Evolutionary conservation across 2,888 invertebrate species (phyloP), one percentile per base, ranked within the genome.

Genomic region (Pyrochroa serraticornis): DNA sequence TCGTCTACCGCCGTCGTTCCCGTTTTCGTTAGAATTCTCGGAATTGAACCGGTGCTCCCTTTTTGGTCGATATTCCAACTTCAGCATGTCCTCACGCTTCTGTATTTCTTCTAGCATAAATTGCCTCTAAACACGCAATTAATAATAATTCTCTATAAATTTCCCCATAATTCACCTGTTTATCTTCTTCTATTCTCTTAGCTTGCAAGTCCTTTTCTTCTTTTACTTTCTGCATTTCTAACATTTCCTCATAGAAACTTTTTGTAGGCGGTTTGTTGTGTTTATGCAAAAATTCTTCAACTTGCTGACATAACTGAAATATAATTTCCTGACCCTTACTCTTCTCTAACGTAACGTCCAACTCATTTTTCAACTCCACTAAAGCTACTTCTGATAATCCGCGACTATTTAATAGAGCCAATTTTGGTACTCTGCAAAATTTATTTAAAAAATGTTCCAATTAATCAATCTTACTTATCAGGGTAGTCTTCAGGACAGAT

Each of bases 181-280:
- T 84, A 63, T 87, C 85, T 72, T 88, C 87, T 66, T 88, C 87
- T 8, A 84, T 80, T 70, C 86, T 82, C 66, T 87, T 81, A 47
- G 86, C 83, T 56, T 87, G 82, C 39, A 84, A 78, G 66, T 87
- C 85, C 50, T 84, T 80, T 67, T 87, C 83, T 67, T 89, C 85
- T 64, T 84, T 82, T 72, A 88, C 86, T 65, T 86, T 85, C 60
- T 88, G 86, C 48, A 89, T 84, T 45, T 85, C 84, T 7, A 93
- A 77, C 95, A 96, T 96, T 81, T 95, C 92, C 60, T 96, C 95
- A 70, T 95, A 94, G 77, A 92, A 94, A 6, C 95, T 95, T 56
- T 90, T 84, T 46, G 83, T 83, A 0, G 87, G 87, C 0, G 93
- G 92, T 74, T 90, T 92, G 75, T 94, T 93, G 77, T 93, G 87